Base-by-base conservation (phyloP, 2,797 vertebrate species). In the Agapornis canus region DNA sequence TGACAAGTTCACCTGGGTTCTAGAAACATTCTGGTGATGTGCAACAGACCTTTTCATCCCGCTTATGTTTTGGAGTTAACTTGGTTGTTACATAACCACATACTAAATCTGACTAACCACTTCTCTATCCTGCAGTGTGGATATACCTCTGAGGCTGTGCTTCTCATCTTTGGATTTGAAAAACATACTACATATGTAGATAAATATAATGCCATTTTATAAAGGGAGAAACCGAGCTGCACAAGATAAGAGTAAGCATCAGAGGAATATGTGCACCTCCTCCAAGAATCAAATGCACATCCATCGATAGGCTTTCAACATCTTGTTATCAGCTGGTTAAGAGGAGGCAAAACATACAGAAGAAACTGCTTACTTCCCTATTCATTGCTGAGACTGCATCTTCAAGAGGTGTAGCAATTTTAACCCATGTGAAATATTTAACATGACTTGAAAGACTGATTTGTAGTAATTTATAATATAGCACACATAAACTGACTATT, bases 281-380 rank as follows among this genome's bases (percentile, higher is more conserved):
- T 66, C 29, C 51, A 37, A 64, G 63, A 6, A 31, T 29, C 26
- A 72, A 76, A 72, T 76, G 37, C 45, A 52, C 26, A 45, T 22
- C 22, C 40, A 66, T 0, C 32, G 26, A 35, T 9, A 57, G 26
- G 40, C 19, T 51, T 42, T 26, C 18, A 43, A 19, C 51, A 45
- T 10, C 32, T 68, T 5, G 2, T n/a, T 37, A 91, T 42, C 84
- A 29, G 10, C n/a, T 29, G 15, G 32, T 76, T 82, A 79, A 85
- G 70, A 86, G 45, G 7, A 22, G 21, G 18, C 25, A 66, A 37
- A 8, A 17, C 0, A 1, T 6, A 12, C 0, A 32, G 37, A 64
- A 51, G 77, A 87, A 87, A 45, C 4, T 51, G 10, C 19, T 93
- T 54, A 56, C 75, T 76, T 65, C 77, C n/a, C 37, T 71, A 26